Evolutionary conservation across 2,797 vertebrate genomes (phyloP), one percentile per base, ranked within the genome.

Genomic region (Apogon talboti): DNA sequence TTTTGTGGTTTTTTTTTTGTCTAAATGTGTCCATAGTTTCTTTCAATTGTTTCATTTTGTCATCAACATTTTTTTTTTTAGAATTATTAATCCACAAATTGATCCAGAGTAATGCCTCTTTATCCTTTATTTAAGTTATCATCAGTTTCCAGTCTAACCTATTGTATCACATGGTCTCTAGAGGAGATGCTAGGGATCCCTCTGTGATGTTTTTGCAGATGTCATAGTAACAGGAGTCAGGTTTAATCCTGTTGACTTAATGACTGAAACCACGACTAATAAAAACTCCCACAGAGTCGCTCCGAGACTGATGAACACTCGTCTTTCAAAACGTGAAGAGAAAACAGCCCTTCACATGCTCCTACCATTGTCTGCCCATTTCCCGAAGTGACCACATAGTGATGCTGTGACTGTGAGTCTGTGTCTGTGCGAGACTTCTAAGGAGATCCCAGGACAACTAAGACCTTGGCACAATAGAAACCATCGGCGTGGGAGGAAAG

Each of bases 331-430:
- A 72, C 47, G 55, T 60, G 65, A 83, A 63, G 41, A 19, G 51
- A 71, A 35, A 48, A 19, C 55, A 51, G 44, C 59, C 57, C 72
- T 8, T 79, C 67, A 78, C 59, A 51, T 59, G 72, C 83, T 81
- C 76, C 71, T 68, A 46, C 74, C 57, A 83, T 91, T 88, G 87
- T 88, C 76, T 71, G 67, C 82, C 78, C 50, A 66, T 92, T 90
- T 89, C 88, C 76, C 86, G 65, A 79, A 72, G 77, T 59, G 69
- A 85, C 87, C 87, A 50, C 74, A 77, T 28, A 42, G 19, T 40
- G 72, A 80, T 82, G 74, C 81, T 82, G 47, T 77, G 55, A 83
- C 73, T 51, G 21, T 19, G 37, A 37, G 53, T 54, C 37, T 43
- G 15, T 43, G 15, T 53, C 37, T 47, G 2, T 62, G 12, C 49